Evolutionary conservation across 2,113 vertebrate genomes (phyloP), one percentile per base, ranked within the genome.

Genomic region (Puffinus mauretanicus): DNA sequence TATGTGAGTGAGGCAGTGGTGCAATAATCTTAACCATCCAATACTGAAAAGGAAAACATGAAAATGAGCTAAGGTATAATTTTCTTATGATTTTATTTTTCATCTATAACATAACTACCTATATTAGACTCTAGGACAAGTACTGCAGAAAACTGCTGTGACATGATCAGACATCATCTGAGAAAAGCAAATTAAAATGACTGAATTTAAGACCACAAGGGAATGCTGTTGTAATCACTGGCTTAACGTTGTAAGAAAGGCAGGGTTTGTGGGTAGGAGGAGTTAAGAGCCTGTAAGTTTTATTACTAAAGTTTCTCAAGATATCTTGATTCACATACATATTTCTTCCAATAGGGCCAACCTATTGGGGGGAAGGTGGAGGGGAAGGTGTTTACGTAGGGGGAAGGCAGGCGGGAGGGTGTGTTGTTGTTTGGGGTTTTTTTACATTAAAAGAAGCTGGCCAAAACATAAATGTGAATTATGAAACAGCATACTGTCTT

Each of bases 1-100:
- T 91, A 99, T 99, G 38, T 99, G 99, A 85, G 99, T 99, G 94
- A 99, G 98, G 94, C 99, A 99, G 83, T 99, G 99, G 97, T 99
- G 99, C 69, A 99, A 98, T 27, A 99, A 98, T 88, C 99, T 98
- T 77, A 99, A 96, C 99, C 99, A 99, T 52, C 99, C 99, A 81
- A 99, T 99, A 95, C 99, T 99, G 98, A 81, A 98, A 96, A 60
- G 77, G 4, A 58, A 88, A 91, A 92, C 18, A 72, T 2, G 78
- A 62, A 96, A 80, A 76, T 46, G 36, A 96, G 51, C 17, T 69
- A 69, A 87, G 40, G 7, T 26, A 58, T 54, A 6, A 42, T 38
- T 72, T 67, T 38, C 61, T 71, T 42, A 82, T 27, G 47, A 25
- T 16, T 54, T 47, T 57, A 32, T 42, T 85, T 86, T 71, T 64